A percentile compares a stretch with the other conserved stretches of the same genome.
phyloP scores from a whole-genome alignment of 1,140 invertebrate genomes.

The Orussus abietinus region DNA sequence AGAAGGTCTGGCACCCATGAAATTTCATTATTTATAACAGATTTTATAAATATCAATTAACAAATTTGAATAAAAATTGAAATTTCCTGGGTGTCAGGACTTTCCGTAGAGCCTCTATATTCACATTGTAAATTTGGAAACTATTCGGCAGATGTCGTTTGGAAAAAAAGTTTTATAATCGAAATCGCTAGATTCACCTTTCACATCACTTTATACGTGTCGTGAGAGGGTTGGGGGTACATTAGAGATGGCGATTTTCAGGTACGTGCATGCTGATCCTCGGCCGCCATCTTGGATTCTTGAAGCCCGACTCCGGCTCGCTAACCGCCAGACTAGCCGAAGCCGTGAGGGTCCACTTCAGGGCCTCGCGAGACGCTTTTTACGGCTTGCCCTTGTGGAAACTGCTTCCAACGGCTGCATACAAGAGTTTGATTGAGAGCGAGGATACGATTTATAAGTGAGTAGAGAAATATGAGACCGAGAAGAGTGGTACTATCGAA shows the following conservation, averaged over 20 bases:
- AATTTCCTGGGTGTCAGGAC: too few species aligned
- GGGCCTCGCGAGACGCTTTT: slow-evolving; percentile 72
- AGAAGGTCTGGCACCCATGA: too few species aligned
- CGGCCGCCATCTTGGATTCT: slow-evolving; percentile 73
- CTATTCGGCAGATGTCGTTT: background rate
- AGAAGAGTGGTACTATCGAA: too few species aligned
- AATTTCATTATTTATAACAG: too few species aligned
- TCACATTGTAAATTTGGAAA: too few species aligned
- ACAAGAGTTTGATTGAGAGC: slow-evolving; percentile 66
- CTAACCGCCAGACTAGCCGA: slow-evolving; percentile 57
- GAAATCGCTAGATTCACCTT: background rate
- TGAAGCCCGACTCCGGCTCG: slow-evolving; percentile 57
- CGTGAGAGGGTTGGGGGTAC: slow-evolving; percentile 9
- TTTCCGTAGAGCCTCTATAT: too few species aligned
- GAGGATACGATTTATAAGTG: slow-evolving; percentile 77
- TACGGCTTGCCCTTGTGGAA: slow-evolving; percentile 84
- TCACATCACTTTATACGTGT: background rate
- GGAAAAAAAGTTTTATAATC: too few species aligned
- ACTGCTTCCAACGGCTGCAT: slow-evolving; percentile 68
- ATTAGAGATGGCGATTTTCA: too few species aligned
- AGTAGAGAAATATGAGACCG: slow-evolving; percentile 26
- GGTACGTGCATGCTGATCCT: slow-evolving; percentile 73
- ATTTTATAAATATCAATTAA: too few species aligned
- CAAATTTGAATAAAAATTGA: too few species aligned
- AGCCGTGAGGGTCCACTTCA: slow-evolving; percentile 71